Evolutionary conservation across 2,888 invertebrate species (phyloP).

Genomic region (Penaeus monodon): DNA sequence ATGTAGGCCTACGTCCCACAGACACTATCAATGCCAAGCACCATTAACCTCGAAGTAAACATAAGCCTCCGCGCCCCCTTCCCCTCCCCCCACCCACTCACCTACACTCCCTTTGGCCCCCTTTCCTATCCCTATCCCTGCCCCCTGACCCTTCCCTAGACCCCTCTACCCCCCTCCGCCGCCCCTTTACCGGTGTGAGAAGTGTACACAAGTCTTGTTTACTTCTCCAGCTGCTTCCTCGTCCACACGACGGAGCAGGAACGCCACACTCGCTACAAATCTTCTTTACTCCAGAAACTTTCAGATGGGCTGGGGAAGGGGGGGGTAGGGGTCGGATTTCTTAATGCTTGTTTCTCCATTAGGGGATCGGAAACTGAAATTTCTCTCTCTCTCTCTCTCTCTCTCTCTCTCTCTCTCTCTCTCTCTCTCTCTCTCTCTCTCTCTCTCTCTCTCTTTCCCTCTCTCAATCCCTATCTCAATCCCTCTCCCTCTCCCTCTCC

Average conservation of each 20-base stretch:
- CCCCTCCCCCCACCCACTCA: neutral
- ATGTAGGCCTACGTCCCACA: neutral
- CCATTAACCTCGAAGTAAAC: neutral
- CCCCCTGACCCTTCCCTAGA: neutral
- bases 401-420: slow-evolving; percentile 5
- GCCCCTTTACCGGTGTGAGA: neutral
- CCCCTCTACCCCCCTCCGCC: neutral
- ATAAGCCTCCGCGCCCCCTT: neutral
- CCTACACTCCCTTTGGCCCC: neutral
- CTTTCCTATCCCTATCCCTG: neutral
- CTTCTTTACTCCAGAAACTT: too few relatives aligned
- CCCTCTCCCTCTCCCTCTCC: neutral
- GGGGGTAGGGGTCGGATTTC: neutral
- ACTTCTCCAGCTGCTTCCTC: too few relatives aligned
- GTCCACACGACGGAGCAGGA: too few relatives aligned
- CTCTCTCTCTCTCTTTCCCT: neutral
- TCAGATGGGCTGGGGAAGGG: too few relatives aligned
- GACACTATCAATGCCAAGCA: too few relatives aligned
- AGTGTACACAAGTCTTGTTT: too few relatives aligned
- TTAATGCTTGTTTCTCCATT: neutral
- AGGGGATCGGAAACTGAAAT: too few relatives aligned
- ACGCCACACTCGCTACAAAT: too few relatives aligned
- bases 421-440: neutral
- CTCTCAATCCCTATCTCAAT: neutral
- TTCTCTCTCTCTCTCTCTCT: neutral